These are phyloP conservation scores for Drosophila prostipennis DNA, from an alignment of 2,888 invertebrate species.

Conservation along the genomic window DNA sequence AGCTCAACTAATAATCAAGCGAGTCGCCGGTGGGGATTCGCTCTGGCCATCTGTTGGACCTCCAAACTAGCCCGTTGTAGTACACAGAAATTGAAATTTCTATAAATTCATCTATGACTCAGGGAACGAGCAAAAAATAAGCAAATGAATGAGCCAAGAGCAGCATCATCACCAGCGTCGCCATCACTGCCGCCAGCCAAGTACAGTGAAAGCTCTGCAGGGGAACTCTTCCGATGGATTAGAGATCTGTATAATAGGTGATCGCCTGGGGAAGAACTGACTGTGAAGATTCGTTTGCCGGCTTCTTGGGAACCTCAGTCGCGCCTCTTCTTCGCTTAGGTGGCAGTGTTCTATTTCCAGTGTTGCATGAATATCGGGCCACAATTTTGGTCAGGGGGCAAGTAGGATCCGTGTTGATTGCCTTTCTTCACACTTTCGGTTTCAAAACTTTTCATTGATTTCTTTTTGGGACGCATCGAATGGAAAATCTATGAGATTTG, in stretches of 20 bases:
- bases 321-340: constrained; percentile 5
- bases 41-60: constrained; percentile 61
- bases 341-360: constrained; percentile 64
- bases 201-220: constrained; percentile 24
- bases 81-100: constrained; percentile 58
- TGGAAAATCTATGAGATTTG: constrained; percentile 53
- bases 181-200: background rate
- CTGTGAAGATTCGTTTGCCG: constrained; percentile 38
- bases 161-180: constrained; percentile 6
- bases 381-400: constrained; percentile 16
- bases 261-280: constrained; percentile 31
- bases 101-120: constrained; percentile 74
- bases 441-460: constrained; percentile 34
- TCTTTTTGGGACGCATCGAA: constrained; percentile 11
- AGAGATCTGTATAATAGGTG: constrained; percentile 18
- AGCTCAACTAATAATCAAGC: constrained; percentile 53
- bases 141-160: constrained; percentile 57
- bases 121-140: constrained; percentile 39
- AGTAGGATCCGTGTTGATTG: constrained; percentile 14
- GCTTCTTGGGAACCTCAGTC: constrained; percentile 19
- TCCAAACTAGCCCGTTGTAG: constrained; percentile 47
- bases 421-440: constrained; percentile 43
- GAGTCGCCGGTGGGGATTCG: constrained; percentile 33
- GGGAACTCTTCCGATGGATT: constrained; percentile 11
- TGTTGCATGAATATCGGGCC: constrained; percentile 60